These are phyloP conservation scores for Drosophila oshimai DNA, from an alignment of 1,140 invertebrate genomes.

Conservation along the genomic window DNA sequence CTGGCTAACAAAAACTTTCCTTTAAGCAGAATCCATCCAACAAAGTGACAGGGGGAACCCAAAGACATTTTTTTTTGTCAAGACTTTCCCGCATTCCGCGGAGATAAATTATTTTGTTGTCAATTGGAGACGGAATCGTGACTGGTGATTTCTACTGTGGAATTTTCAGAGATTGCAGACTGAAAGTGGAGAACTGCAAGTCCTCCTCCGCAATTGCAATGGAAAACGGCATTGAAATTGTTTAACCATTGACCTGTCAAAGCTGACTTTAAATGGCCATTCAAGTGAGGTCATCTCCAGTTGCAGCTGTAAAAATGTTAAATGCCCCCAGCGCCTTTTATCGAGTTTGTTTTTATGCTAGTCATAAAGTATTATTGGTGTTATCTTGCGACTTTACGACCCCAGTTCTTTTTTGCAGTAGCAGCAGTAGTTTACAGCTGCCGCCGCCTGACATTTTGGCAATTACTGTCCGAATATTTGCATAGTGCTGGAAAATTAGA, in stretches of 20 bases:
- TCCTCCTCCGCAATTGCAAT: conserved; percentile 27
- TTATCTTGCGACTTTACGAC: conserved; percentile 8
- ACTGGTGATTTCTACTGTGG: conserved; percentile 67
- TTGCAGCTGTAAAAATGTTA: conserved; percentile 33
- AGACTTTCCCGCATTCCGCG: conserved; percentile 53
- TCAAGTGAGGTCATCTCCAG: conserved; percentile 7
- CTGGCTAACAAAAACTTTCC: conserved; percentile 21
- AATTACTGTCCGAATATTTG: conserved; percentile 42
- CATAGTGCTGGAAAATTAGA: conserved; percentile 69
- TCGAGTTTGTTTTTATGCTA: conserved; percentile 18
- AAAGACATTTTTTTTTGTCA: conserved; percentile 14
- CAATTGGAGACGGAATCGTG: conserved; percentile 57
- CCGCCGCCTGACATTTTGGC: conserved; percentile 54
- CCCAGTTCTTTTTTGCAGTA: conserved; percentile 1
- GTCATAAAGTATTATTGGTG: conserved; percentile 24
- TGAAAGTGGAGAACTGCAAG: background rate
- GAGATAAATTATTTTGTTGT: conserved; percentile 69
- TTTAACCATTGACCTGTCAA: conserved; percentile 12
- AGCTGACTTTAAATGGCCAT: conserved; percentile 1
- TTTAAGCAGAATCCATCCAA: conserved; percentile 37
- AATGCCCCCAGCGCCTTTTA: conserved; percentile 13
- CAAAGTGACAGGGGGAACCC: conserved; percentile 26
- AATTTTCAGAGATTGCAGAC: conserved; percentile 38
- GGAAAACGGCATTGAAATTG: conserved; percentile 13
- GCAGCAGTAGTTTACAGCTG: conserved; percentile 18